Conservation (phyloP, 2,888 invertebrate species). For the Polyommatus icarus region DNA sequence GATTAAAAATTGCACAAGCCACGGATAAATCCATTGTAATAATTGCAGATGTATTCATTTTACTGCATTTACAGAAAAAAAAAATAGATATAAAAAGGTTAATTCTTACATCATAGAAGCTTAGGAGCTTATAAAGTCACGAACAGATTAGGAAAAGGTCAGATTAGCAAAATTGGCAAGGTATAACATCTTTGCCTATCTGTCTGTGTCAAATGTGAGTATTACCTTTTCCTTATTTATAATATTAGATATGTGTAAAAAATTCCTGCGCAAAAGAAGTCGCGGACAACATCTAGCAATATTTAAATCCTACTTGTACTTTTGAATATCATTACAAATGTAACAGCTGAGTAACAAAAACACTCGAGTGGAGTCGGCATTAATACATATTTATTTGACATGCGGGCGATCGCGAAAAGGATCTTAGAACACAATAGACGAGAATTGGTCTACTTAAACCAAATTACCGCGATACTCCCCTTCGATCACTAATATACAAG, state of each 20-base stretch:
- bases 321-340: background rate
- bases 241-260: no score
- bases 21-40: conserved; percentile 43
- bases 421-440: conserved; percentile 68
- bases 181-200: background rate
- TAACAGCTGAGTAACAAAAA: conserved; percentile 28
- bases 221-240: no score
- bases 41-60: conserved; percentile 44
- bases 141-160: background rate
- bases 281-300: background rate
- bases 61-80: background rate
- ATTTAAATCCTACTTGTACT: background rate
- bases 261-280: no score
- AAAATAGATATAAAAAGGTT: background rate
- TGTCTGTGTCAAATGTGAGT: no score
- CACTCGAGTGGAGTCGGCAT: conserved; percentile 46
- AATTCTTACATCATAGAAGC: background rate
- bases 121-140: conserved; percentile 1
- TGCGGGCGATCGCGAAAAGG: conserved; percentile 70
- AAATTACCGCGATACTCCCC: conserved; percentile 76
- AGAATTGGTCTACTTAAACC: conserved; percentile 72
- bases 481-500: no score
- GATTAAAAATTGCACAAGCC: conserved; percentile 50
- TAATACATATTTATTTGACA: conserved; percentile 62
- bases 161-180: background rate